Conservation (phyloP, 2,888 invertebrate genomes). For the Malthinus seriepunctatus region DNA sequence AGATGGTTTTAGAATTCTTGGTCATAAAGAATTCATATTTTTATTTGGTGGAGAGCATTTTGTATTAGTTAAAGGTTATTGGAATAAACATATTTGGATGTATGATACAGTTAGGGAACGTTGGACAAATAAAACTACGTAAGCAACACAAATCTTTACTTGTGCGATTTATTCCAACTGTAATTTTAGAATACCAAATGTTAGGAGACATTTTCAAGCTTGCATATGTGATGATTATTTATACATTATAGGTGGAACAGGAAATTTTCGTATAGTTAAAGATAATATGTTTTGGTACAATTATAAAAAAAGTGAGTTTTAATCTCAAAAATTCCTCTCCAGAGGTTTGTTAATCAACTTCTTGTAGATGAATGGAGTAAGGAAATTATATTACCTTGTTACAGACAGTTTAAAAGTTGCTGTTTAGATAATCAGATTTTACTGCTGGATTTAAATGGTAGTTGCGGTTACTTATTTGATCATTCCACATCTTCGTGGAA, state of each 20-base stretch:
- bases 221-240: constrained; percentile 45
- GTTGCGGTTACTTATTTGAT: constrained; percentile 42
- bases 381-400: constrained; percentile 39
- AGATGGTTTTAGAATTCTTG: constrained; percentile 42
- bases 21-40: constrained; percentile 47
- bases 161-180: not conserved
- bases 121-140: constrained; percentile 45
- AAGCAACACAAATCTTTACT: constrained; percentile 15
- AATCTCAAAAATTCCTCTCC: not conserved
- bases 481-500: constrained; percentile 31
- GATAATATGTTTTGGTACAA: constrained; percentile 49
- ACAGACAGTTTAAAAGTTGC: constrained; percentile 44
- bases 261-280: constrained; percentile 45
- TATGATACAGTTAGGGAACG: constrained; percentile 44
- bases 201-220: constrained; percentile 50
- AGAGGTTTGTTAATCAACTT: not conserved
- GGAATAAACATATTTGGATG: constrained; percentile 49
- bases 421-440: constrained; percentile 41
- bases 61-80: constrained; percentile 44
- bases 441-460: constrained; percentile 39
- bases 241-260: constrained; percentile 49
- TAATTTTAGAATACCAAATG: constrained; percentile 41
- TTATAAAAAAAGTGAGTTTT: constrained; percentile 38
- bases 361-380: constrained; percentile 43
- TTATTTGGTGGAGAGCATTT: constrained; percentile 49